Percentiles rank a stretch among this genome's conserved stretches.
Evolutionary conservation across 2,888 invertebrate genomes (phyloP).

Genomic region (Shargacucullia verbasci): DNA sequence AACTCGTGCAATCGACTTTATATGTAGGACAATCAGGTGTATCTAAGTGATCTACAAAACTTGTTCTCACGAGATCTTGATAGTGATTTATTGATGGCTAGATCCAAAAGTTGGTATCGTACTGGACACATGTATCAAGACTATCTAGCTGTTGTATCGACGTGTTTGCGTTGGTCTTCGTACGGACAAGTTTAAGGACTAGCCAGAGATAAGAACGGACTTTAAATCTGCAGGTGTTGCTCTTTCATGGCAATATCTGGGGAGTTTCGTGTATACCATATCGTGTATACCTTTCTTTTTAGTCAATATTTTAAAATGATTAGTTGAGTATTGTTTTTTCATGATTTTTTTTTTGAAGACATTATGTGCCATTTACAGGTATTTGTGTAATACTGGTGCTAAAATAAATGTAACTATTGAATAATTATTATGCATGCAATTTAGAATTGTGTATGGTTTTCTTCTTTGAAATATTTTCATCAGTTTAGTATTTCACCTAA

Average conservation of each 20-base stretch:
- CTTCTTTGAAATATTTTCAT: too few species aligned
- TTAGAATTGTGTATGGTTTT: too few species aligned
- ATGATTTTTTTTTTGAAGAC: too few species aligned
- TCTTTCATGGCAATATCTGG: constrained; percentile 1
- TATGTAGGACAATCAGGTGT: constrained; percentile 2
- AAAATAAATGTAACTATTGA: too few species aligned
- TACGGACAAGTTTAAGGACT: constrained; percentile 30
- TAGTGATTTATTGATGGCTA: constrained; percentile 34
- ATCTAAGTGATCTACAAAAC: constrained; percentile 20
- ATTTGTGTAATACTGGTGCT: too few species aligned
- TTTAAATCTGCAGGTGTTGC: constrained; percentile 37
- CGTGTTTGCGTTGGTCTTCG: constrained; percentile 24
- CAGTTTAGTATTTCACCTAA: not conserved
- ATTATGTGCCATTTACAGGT: too few species aligned
- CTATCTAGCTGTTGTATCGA: constrained; percentile 23
- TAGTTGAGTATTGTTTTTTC: too few species aligned
- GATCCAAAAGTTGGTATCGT: constrained; percentile 36
- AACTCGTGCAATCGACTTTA: too few species aligned
- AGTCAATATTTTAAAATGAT: too few species aligned
- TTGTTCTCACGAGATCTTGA: constrained; percentile 44
- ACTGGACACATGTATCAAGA: constrained; percentile 30
- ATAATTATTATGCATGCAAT: too few species aligned
- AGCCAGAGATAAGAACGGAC: constrained; percentile 35
- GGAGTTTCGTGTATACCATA: not conserved
- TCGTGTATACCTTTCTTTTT: too few species aligned